Evolutionary conservation across 2,888 invertebrate species (phyloP).

Genomic region (Dione juno): DNA sequence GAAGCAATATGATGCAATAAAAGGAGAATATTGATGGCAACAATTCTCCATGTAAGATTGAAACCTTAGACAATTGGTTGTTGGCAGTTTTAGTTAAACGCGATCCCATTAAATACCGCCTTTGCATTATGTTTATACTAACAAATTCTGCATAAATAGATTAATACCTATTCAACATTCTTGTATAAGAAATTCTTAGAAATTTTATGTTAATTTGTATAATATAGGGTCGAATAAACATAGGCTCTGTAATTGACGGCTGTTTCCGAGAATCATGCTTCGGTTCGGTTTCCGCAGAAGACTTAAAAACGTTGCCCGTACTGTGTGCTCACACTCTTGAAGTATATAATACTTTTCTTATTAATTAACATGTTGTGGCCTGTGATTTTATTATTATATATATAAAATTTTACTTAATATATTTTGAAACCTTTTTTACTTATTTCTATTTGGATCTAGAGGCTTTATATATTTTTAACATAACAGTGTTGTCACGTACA

Average conservation of each 20-base stretch:
- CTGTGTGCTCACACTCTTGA: background rate
- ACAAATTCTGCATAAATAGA: constrained; percentile 5
- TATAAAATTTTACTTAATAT: background rate
- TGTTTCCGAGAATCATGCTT: constrained; percentile 27
- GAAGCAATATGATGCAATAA: too few relatives aligned
- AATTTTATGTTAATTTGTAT: constrained; percentile 29
- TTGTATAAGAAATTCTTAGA: constrained; percentile 25
- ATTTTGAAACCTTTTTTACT: too few relatives aligned
- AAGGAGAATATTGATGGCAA: too few relatives aligned
- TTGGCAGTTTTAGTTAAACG: background rate
- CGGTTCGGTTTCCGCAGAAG: constrained; percentile 11
- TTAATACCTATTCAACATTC: constrained; percentile 14
- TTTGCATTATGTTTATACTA: background rate
- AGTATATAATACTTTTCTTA: background rate
- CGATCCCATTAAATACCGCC: background rate
- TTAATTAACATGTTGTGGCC: background rate
- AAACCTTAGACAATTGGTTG: background rate
- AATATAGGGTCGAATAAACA: constrained; percentile 32
- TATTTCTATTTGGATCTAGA: background rate
- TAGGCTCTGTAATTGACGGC: constrained; percentile 28
- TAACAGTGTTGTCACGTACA: constrained; percentile 21
- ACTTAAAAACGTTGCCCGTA: constrained; percentile 1
- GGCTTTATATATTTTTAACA: constrained; percentile 14
- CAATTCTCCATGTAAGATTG: background rate
- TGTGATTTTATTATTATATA: background rate